Base-by-base conservation (phyloP, 2,888 invertebrate species). In the Herminia tarsipennalis region DNA sequence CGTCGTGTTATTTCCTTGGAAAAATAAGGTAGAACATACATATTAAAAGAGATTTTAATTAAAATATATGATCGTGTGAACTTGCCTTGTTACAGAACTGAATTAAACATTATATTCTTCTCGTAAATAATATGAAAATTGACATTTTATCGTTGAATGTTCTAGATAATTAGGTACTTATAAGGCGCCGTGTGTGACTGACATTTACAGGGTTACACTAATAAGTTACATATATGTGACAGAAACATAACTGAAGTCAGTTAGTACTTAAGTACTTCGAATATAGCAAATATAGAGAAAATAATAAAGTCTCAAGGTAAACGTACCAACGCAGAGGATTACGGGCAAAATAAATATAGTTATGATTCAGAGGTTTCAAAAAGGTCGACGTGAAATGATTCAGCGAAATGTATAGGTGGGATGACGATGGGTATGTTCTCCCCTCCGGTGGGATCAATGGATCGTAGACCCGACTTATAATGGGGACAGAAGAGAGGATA, bases 1-100 rank as follows among this genome's bases (percentile, higher is more conserved):
- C 64, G 50, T 62, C 61, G 62, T 60, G 46, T 63, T 77, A 67
- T 78, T 76, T 76, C 67, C 59, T 66, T 52, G 56, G 54, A 68
- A 71, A 75, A 64, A 69, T 69, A 69, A 69, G 59, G 56, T 66
- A 24, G 1, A 17, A n/a, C 10, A 59, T 57, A 57, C 40, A 56
- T 58, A 32, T 46, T 48, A 43, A 30, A 49, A 52, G 58, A 41
- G 56, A 51, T 57, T 70, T 68, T 67, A 68, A 73, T 70, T 64
- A 66, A 59, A 63, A 52, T 61, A 59, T 64, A 65, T 36, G 52
- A 39, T 42, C 47, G 46, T 70, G 70, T 52, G 56, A 72, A 67
- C 20, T 39, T 49, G 41, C 30, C 50, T 54, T 63, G 38, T 60
- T 64, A 58, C 28, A 45, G 30, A 35, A n/a, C 10, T 39, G 22